Evolutionary conservation across 2,797 vertebrate genomes (phyloP).

Genomic region (Brachyrhaphis roseni): DNA sequence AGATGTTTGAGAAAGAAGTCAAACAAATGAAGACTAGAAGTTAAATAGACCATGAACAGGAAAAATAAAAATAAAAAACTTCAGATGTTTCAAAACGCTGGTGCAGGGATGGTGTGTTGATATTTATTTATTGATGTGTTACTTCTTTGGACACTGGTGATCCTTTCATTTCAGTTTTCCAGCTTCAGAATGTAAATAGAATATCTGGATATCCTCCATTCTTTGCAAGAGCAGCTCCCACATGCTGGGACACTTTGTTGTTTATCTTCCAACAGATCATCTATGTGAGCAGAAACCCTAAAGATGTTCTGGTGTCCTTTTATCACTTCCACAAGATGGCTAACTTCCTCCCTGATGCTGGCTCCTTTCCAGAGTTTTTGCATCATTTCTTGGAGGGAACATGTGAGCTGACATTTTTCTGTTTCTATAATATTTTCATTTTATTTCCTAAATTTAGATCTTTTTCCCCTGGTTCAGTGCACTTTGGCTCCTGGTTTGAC

Average conservation of each 20-base stretch:
- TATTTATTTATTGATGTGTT: neutral
- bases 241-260: neutral
- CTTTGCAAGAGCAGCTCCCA: neutral
- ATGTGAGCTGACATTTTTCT: constrained; percentile 67
- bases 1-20: neutral
- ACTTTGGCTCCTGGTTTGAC: constrained; percentile 90
- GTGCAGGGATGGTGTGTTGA: neutral
- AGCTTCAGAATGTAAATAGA: neutral
- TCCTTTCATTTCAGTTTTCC: neutral
- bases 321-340: constrained; percentile 88
- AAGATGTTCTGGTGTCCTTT: constrained; percentile 87
- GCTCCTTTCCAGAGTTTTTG: constrained; percentile 84
- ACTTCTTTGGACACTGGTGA: neutral
- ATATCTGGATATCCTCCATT: neutral
- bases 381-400: constrained; percentile 78
- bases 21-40: neutral
- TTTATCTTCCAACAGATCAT: constrained; percentile 78
- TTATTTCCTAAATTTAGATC: neutral
- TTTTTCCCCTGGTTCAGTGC: constrained; percentile 70
- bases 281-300: constrained; percentile 89
- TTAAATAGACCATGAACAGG: neutral
- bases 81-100: neutral
- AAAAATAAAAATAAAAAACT: neutral
- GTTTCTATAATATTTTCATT: neutral
- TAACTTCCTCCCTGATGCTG: constrained; percentile 83